Percentiles rank a stretch among this genome's conserved stretches.
Evolutionary conservation across 2,888 invertebrate species (phyloP).

Genomic region (Drosophila putrida): DNA sequence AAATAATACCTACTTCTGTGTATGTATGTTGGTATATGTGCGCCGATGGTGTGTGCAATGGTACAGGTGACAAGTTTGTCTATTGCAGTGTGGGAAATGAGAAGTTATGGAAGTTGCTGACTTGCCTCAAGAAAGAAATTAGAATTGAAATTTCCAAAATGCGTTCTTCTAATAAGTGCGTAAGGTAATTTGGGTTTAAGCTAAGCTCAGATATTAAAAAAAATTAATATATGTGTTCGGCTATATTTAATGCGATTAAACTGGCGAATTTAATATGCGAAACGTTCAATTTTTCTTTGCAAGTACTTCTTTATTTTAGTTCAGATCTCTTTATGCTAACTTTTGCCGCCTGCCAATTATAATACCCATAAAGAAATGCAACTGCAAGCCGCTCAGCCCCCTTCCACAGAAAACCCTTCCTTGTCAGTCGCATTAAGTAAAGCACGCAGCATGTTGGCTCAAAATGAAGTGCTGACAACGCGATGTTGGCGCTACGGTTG

Average conservation of each 20-base stretch:
- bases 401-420: conserved; percentile 12
- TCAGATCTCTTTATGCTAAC: not conserved
- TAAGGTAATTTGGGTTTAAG: too few species aligned
- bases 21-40: not conserved
- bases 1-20: conserved; percentile 20
- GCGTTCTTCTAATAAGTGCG: too few species aligned
- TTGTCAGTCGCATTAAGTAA: conserved; percentile 71
- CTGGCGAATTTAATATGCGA: too few species aligned
- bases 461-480: conserved; percentile 81
- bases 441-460: conserved; percentile 73
- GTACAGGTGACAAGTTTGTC: conserved; percentile 32
- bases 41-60: conserved; percentile 14
- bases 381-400: conserved; percentile 25
- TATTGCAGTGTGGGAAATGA: not conserved
- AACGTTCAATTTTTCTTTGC: too few species aligned
- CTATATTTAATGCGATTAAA: too few species aligned
- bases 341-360: conserved; percentile 46
- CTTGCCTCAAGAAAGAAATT: too few species aligned
- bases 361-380: conserved; percentile 55
- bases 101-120: not conserved
- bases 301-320: not conserved
- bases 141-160: too few species aligned
- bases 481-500: conserved; percentile 39
- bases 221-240: too few species aligned
- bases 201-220: too few species aligned